Evolutionary conservation across 2,113 vertebrate species (phyloP).

Genomic region (Phaethon lepturus): DNA sequence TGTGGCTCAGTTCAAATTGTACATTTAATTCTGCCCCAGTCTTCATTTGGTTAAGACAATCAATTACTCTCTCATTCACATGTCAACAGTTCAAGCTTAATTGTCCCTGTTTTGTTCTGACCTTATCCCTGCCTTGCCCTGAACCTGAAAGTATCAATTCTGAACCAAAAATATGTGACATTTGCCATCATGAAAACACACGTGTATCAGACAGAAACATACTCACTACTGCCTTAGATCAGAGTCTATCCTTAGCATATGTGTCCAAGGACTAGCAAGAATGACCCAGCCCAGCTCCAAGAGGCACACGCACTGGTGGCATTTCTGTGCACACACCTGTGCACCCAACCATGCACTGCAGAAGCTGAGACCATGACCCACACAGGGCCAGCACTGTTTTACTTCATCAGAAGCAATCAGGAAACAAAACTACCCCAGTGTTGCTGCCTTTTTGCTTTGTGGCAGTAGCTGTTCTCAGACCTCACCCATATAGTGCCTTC

Average conservation of each 20-base stretch:
- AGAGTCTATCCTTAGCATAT: background rate
- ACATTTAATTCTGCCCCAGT: background rate
- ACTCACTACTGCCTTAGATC: no score
- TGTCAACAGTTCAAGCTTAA: background rate
- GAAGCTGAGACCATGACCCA: background rate
- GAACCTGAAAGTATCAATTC: background rate
- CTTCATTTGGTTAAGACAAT: background rate
- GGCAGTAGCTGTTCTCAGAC: background rate
- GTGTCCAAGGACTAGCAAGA: background rate
- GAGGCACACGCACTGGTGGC: background rate
- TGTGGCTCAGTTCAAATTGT: background rate
- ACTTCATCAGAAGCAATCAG: background rate
- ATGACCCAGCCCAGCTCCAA: background rate
- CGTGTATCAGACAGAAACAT: background rate
- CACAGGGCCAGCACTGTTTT: background rate
- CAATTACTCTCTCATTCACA: background rate
- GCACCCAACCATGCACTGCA: rapidly evolving
- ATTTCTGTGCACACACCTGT: background rate
- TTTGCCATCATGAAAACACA: background rate
- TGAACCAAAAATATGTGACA: background rate
- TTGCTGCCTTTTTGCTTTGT: background rate
- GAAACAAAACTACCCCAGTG: background rate
- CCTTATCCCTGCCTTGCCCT: background rate
- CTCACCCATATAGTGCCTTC: no score
- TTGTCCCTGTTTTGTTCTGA: background rate